Evolutionary conservation across 2,888 invertebrate genomes (phyloP), one percentile per base, ranked within the genome.

Genomic region (Aromia moschata): DNA sequence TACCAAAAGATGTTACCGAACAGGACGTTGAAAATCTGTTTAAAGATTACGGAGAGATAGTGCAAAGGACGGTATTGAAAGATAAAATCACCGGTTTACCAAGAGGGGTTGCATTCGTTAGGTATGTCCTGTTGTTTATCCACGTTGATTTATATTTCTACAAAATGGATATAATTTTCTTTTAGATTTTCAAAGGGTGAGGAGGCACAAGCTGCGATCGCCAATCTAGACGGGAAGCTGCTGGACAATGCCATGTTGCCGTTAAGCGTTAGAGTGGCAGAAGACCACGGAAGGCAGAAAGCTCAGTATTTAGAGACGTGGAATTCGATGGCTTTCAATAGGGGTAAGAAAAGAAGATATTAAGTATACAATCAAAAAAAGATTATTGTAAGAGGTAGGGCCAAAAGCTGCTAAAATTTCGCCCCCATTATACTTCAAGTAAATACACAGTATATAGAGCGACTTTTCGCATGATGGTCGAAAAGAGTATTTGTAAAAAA

Each of bases 71-170:
- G 74, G 90, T 97, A 70, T 84, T 96, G 69, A 88, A 92, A 70
- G 96, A 96, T 77, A 93, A 94, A 83, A 85, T 90, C 58, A 94
- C 93, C 46, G 94, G 94, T 45, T 84, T 91, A 75, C 94, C 95
- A 5, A 83, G 95, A 71, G 95, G 96, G 41, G 93, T 96, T 51
- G 97, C 95, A 11, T 97, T 96, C 83, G 94, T 94, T 58, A 89
- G 94, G 93, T 94, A 79, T 81, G 72, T 25, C 25, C 3, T 25
- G 25, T 25, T 25, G 7, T 25, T 25, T 25, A 25, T 25, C 25
- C 7, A 3, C 7, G 3, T 25, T 3, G 3, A 25, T 5, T 25
- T 3, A 25, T 7, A 25, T 25, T 5, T 25, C 25, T 43, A 9
- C n/a, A 41, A n/a, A 15, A 17, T 15, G 5, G 17, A 43, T 9